These are phyloP conservation scores for Labeo rohita DNA, from an alignment of 2,113 vertebrate genomes.

Conservation along the genomic window DNA sequence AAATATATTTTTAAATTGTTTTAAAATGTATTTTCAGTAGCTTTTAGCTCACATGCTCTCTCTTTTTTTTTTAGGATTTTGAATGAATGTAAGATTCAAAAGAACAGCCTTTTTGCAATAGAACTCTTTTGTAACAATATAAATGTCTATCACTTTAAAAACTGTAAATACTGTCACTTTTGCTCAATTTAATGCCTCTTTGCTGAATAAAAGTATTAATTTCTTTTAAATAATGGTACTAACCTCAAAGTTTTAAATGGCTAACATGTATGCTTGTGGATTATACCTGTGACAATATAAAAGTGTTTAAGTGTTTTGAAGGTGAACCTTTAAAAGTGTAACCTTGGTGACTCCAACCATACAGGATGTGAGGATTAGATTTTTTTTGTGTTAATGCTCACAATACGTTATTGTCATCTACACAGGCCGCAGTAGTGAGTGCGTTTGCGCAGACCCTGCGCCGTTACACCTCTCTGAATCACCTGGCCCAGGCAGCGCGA, in stretches of 20 bases:
- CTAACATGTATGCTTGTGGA: neutral
- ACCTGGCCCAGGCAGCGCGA: slow-evolving; percentile 92
- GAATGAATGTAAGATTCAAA: neutral
- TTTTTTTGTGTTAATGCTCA: neutral
- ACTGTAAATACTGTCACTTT: neutral
- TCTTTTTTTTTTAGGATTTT: too few species aligned
- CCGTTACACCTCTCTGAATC: slow-evolving; percentile 95
- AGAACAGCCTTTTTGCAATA: neutral
- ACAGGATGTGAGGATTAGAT: neutral
- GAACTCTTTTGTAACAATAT: neutral
- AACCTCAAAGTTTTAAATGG: neutral
- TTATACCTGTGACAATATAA: neutral
- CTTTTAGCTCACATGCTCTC: too few species aligned
- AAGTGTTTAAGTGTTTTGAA: neutral
- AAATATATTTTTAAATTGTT: too few species aligned
- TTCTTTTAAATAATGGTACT: neutral
- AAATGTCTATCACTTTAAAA: neutral
- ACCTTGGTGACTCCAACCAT: neutral
- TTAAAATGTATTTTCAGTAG: too few species aligned
- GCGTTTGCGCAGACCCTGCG: slow-evolving; percentile 94
- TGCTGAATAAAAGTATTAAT: neutral
- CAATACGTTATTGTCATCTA: neutral
- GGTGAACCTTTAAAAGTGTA: too few species aligned
- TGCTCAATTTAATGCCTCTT: neutral
- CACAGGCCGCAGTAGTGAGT: slow-evolving; percentile 90